phyloP scores from a whole-genome alignment of 2,797 vertebrate species.

The Sebastes minor region DNA sequence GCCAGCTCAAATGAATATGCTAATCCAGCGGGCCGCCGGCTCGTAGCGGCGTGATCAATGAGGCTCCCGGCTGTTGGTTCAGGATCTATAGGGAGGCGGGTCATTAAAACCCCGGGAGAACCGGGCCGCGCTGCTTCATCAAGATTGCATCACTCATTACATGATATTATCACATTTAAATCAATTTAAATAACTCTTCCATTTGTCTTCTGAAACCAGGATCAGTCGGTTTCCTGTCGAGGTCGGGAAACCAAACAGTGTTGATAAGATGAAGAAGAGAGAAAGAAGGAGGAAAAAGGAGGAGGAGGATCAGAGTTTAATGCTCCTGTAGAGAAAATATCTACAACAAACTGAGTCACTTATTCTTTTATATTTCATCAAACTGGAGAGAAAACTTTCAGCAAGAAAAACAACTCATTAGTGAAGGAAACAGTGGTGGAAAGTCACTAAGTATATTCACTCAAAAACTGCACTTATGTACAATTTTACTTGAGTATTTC shows the following conservation, averaged over 20 bases:
- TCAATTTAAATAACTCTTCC: background rate
- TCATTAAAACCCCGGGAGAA: conserved; percentile 45
- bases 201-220: background rate
- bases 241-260: background rate
- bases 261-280: background rate
- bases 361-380: background rate
- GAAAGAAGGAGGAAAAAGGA: background rate
- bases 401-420: background rate
- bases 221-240: background rate
- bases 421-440: too few relatives aligned
- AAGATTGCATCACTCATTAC: conserved; percentile 33
- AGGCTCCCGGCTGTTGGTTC: conserved; percentile 48
- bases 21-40: conserved; percentile 49
- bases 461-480: too few relatives aligned
- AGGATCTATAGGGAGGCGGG: conserved; percentile 36
- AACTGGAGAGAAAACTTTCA: background rate
- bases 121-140: conserved; percentile 2
- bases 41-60: conserved; percentile 61
- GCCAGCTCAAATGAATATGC: conserved; percentile 67
- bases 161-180: conserved; percentile 17
- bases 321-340: background rate
- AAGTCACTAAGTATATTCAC: too few relatives aligned
- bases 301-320: background rate
- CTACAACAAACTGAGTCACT: background rate
- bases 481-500: too few relatives aligned